A percentile compares a stretch with the other conserved stretches of the same genome.
phyloP scores from a whole-genome alignment of 2,113 vertebrate genomes.

The Siniperca knerii region DNA sequence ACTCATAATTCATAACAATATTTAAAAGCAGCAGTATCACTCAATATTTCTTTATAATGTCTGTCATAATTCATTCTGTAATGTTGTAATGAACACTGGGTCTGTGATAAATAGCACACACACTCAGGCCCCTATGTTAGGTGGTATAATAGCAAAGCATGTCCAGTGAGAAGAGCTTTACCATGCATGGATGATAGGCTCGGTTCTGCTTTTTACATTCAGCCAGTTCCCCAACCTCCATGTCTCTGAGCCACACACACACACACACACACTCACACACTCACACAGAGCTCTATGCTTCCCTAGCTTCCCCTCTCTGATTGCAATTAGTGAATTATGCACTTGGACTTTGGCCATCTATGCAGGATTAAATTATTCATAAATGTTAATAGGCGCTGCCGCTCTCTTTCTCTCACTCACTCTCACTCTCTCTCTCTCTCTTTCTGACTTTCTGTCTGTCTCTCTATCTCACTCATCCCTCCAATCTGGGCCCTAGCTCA shows the following conservation, averaged over 20 bases:
- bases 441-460: background rate
- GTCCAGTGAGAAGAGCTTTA: constrained; percentile 54
- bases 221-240: constrained; percentile 60
- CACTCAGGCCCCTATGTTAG: constrained; percentile 8
- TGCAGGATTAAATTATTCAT: constrained; percentile 84
- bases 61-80: constrained; percentile 4
- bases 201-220: constrained; percentile 49
- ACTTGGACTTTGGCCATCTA: constrained; percentile 82
- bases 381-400: constrained; percentile 79
- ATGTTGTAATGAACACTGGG: constrained; percentile 19
- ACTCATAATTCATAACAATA: background rate
- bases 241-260: constrained; percentile 55
- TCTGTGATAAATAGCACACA: constrained; percentile 20
- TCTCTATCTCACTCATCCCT: constrained; percentile 19
- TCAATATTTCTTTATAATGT: background rate
- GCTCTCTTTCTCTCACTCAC: constrained; percentile 26
- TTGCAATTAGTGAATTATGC: constrained; percentile 85
- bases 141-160: constrained; percentile 58
- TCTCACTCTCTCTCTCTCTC: background rate
- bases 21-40: background rate
- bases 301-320: constrained; percentile 74
- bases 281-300: constrained; percentile 51
- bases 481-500: constrained; percentile 57
- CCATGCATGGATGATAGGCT: constrained; percentile 62
- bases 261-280: constrained; percentile 41